Base-by-base conservation (phyloP, 2,888 invertebrate genomes). In the Lasius platythorax region DNA sequence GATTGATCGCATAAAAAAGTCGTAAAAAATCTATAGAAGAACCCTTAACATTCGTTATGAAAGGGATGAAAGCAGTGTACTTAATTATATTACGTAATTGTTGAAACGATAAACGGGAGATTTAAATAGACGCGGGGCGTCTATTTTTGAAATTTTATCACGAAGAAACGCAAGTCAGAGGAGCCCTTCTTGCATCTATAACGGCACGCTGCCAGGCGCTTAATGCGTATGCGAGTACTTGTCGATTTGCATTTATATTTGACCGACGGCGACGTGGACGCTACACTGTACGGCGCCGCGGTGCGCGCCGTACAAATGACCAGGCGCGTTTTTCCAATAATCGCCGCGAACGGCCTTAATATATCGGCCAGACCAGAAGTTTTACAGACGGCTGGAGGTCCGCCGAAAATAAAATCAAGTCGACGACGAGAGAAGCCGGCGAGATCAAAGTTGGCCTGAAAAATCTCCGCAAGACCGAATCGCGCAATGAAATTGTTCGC, bases 191-290 rank as follows among this genome's bases (percentile, higher is more conserved):
- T 33, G 76, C 82, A 33, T 83, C 79, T 75, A 83, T 81, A 81
- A 85, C 88, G 82, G 87, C 73, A 28, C 79, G 85, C 56, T 76
- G 40, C 30, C 74, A 30, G 28, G 23, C 63, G 81, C 82, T 84
- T n/a, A 64, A 63, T 72, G 74, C 82, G 81, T 87, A 87, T 83
- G 88, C 88, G 88, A 78, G 83, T 87, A 85, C 82, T 88, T 85
- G 76, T 68, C 76, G 78, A 89, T 89, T 89, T 89, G 90, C 90
- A 89, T 89, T 89, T 90, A 85, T 83, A 89, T 89, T 89, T 87
- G 87, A 85, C 87, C 46, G 81, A 74, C 15, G 46, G 73, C 78
- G 82, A 46, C 15, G 76, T 66, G 82, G 30, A 58, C 61, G 73
- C 28, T 40, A 6, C 23, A 68, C n/a, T 43, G 43, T 30, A 64